phyloP scores from a whole-genome alignment of 2,888 invertebrate species.

The Apodemia hepburni region DNA sequence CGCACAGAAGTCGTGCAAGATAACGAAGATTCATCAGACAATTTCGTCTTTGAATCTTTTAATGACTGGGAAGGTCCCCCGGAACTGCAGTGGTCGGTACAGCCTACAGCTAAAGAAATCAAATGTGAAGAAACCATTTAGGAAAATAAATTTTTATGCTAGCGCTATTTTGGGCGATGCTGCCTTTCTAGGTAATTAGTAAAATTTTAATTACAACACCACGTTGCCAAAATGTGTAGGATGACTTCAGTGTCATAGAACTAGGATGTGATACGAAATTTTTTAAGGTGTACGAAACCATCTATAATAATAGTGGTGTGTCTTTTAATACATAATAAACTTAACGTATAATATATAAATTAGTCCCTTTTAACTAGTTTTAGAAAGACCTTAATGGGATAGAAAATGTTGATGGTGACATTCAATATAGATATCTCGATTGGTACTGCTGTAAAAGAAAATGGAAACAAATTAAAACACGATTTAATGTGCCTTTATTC shows the following conservation, averaged over 20 bases:
- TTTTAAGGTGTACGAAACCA: slow-evolving; percentile 60
- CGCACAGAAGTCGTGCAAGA: slow-evolving; percentile 76
- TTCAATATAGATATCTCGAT: slow-evolving; percentile 53
- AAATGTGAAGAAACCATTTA: slow-evolving; percentile 73
- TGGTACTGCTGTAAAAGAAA: slow-evolving; percentile 51
- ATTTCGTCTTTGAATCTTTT: slow-evolving; percentile 61
- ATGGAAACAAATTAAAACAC: slow-evolving; percentile 62
- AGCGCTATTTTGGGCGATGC: slow-evolving; percentile 44
- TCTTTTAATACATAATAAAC: slow-evolving; percentile 59
- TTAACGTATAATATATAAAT: slow-evolving; percentile 41
- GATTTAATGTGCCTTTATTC: slow-evolving; percentile 78
- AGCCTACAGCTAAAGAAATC: slow-evolving; percentile 59
- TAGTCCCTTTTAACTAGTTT: slow-evolving; percentile 58
- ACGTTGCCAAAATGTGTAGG: slow-evolving; percentile 74
- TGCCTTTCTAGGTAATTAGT: slow-evolving; percentile 60
- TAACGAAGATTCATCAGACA: slow-evolving; percentile 58
- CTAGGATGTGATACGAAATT: slow-evolving; percentile 71
- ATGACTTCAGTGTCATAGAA: slow-evolving; percentile 55
- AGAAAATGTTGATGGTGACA: slow-evolving; percentile 46
- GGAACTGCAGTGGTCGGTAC: slow-evolving; percentile 64
- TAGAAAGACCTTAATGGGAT: slow-evolving; percentile 57
- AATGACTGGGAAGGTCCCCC: slow-evolving; percentile 64
- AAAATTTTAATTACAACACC: slow-evolving; percentile 74
- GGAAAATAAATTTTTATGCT: slow-evolving; percentile 45
- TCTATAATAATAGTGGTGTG: slow-evolving; percentile 68